Conservation (phyloP, 2,888 invertebrate genomes). For the Tachina grossa region DNA sequence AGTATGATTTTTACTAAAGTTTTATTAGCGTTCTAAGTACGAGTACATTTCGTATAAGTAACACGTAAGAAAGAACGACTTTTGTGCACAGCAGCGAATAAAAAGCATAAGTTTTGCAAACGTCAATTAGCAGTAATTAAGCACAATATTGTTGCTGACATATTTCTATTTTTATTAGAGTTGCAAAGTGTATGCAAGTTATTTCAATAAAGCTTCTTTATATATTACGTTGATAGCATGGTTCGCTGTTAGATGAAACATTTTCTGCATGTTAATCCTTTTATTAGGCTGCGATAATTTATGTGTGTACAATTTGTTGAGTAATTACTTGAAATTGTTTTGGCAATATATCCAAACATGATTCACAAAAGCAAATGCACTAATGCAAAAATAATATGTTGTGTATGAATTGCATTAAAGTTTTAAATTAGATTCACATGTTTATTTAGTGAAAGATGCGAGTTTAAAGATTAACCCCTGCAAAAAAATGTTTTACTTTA, state of each 20-base stretch:
- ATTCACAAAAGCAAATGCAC: not conserved
- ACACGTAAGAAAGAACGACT: conserved; percentile 45
- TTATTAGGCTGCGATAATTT: conserved; percentile 63
- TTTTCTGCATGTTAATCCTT: conserved; percentile 68
- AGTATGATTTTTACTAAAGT: conserved; percentile 37
- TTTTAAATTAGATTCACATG: not conserved
- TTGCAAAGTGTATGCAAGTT: not conserved
- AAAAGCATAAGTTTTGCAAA: conserved; percentile 79
- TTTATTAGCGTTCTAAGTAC: conserved; percentile 56
- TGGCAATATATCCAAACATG: conserved; percentile 16
- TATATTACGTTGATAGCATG: too few relatives aligned
- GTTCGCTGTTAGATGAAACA: conserved; percentile 23
- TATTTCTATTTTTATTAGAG: too few relatives aligned
- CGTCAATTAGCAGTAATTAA: conserved; percentile 82
- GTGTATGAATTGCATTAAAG: not conserved
- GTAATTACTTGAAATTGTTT: conserved; percentile 50
- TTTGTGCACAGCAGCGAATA: not conserved
- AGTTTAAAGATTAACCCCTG: too few relatives aligned
- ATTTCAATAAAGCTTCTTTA: not conserved
- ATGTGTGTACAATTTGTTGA: conserved; percentile 68
- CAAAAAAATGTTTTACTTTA: too few relatives aligned
- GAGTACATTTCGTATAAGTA: conserved; percentile 50
- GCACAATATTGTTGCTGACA: conserved; percentile 78
- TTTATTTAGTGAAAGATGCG: too few relatives aligned
- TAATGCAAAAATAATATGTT: not conserved